Evolutionary conservation across 2,888 invertebrate species (phyloP).

Genomic region (Altica lythri): DNA sequence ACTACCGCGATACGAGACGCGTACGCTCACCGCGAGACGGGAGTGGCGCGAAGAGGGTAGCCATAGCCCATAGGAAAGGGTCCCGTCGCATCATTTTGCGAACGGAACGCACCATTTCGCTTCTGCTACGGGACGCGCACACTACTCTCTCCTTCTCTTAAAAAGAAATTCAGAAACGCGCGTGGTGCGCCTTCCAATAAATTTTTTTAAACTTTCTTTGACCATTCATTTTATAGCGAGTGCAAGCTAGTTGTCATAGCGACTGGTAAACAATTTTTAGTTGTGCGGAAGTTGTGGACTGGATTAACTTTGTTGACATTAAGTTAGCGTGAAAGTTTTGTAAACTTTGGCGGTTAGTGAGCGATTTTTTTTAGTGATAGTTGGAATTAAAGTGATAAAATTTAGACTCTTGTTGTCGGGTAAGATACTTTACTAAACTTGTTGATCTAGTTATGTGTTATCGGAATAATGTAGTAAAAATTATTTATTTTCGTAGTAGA

Average conservation of each 20-base stretch:
- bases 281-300: background rate
- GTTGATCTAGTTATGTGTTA: no score
- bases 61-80: conserved; percentile 27
- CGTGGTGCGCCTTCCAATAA: conserved; percentile 19
- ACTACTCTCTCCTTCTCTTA: conserved; percentile 7
- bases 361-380: no score
- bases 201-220: conserved; percentile 3
- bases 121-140: conserved; percentile 37
- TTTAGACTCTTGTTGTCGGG: no score
- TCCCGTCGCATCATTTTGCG: conserved; percentile 44
- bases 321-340: background rate
- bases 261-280: conserved; percentile 8
- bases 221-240: no score
- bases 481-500: no score
- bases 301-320: no score
- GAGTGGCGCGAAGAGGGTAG: conserved; percentile 19
- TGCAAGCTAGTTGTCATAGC: conserved; percentile 10
- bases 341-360: no score
- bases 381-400: no score
- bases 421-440: no score
- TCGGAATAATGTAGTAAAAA: no score
- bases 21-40: conserved; percentile 19
- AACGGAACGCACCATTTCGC: conserved; percentile 51
- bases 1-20: conserved; percentile 22
- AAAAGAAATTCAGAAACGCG: conserved; percentile 6